Evolutionary conservation across 2,888 invertebrate species (phyloP), one percentile per base, ranked within the genome.

Genomic region (Eilema griseolum): DNA sequence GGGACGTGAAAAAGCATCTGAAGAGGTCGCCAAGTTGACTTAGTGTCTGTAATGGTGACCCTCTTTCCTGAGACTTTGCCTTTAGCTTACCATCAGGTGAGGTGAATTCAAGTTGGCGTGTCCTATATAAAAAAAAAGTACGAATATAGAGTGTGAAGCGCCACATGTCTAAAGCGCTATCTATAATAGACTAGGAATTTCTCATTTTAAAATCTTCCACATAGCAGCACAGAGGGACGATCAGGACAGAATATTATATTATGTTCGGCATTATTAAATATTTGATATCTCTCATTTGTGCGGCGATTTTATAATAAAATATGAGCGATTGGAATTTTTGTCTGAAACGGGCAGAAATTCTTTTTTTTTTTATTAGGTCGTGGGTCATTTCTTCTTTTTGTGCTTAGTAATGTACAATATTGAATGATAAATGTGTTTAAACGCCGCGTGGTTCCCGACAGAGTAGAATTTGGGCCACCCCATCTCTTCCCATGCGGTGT

Each of bases 181-280:
- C 57, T 66, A 72, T 52, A 52, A 52, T 63, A 63, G 71, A 63
- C 31, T 67, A 59, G 69, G 85, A 85, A 83, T 83, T 83, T 83
- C 82, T 82, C 82, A 83, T 83, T 83, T 84, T 83, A 81, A 84
- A 83, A 83, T 83, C 72, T 63, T 68, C 78, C 74, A 69, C 82
- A 75, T 75, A 74, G 75, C 69, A 74, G 74, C 69, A 66, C 56
- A 66, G 59, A 60, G 60, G 67, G 64, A 62, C 46, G 56, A 10
- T 23, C 33, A 37, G 76, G 82, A 82, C 33, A 37, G 76, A 80
- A 82, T 82, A 75, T 76, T 62, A 67, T 74, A 71, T 70, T 61
- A 41, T 66, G 70, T 23, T 24, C 66, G 60, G 67, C 73, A 72
- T 80, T 82, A 82, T 80, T 80, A 82, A 75, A 80, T 80, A 77